Percentiles rank a stretch among this genome's conserved stretches.
Conservation (phyloP, 1,140 invertebrate genomes). For the Hyles vespertilio region DNA sequence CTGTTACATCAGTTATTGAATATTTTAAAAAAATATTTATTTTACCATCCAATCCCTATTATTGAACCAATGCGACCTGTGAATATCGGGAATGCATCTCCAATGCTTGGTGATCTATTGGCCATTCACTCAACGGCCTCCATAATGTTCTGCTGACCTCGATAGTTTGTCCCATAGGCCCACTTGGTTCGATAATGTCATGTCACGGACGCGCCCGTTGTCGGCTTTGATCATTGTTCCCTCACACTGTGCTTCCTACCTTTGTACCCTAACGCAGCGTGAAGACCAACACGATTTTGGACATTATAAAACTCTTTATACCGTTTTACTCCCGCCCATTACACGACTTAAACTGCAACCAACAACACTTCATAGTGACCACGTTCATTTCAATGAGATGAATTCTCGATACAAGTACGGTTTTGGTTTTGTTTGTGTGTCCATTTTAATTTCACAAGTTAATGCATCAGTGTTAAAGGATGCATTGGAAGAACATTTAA, state of each 20-base stretch:
- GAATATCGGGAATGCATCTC: too few relatives aligned
- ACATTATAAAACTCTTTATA: constrained; percentile 65
- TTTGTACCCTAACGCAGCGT: constrained; percentile 68
- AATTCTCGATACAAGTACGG: constrained; percentile 37
- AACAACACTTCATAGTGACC: background rate
- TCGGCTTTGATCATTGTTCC: constrained; percentile 52
- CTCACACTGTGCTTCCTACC: constrained; percentile 66
- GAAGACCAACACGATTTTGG: constrained; percentile 61
- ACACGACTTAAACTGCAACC: constrained; percentile 16
- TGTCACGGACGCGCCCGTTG: constrained; percentile 54
- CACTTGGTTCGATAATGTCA: constrained; percentile 40
- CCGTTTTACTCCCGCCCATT: constrained; percentile 34
- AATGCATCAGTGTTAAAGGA: constrained; percentile 58
- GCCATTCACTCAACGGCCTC: constrained; percentile 35
- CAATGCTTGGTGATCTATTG: constrained; percentile 14
- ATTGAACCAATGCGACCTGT: too few relatives aligned
- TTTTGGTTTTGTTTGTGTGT: constrained; percentile 38
- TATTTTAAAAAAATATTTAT: too few relatives aligned
- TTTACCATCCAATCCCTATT: too few relatives aligned
- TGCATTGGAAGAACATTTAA: constrained; percentile 61
- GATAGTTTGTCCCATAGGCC: constrained; percentile 30
- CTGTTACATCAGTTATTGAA: too few relatives aligned
- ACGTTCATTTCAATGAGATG: constrained; percentile 42
- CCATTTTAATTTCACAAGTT: constrained; percentile 36
- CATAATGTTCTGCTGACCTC: constrained; percentile 43